A percentile compares a stretch with the other conserved stretches of the same genome.
These are phyloP conservation scores for Agrochola litura DNA, from an alignment of 2,888 invertebrate genomes.

Conservation along the genomic window DNA sequence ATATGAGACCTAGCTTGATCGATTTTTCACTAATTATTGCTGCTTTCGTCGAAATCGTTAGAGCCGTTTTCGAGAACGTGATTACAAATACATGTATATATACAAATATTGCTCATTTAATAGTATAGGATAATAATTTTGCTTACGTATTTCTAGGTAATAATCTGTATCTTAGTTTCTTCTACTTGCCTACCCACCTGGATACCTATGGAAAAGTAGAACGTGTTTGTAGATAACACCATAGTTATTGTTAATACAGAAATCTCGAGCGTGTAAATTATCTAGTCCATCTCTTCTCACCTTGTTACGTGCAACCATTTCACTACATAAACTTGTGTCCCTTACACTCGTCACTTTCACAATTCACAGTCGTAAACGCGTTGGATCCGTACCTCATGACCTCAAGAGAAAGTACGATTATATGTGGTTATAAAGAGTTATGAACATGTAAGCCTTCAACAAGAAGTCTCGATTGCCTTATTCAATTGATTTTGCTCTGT, in stretches of 20 bases:
- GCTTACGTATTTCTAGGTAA: background rate
- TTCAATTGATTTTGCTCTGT: conserved; percentile 31
- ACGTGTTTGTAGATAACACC: conserved; percentile 16
- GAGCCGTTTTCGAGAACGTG: too few species aligned
- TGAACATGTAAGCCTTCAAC: conserved; percentile 28
- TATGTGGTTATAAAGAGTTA: conserved; percentile 42
- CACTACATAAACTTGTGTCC: conserved; percentile 57
- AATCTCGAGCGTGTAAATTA: conserved; percentile 32
- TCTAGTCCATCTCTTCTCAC: conserved; percentile 45
- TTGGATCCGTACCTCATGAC: conserved; percentile 54
- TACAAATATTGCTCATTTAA: too few species aligned
- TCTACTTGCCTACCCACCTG: background rate
- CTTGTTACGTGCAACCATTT: conserved; percentile 55
- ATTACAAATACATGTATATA: too few species aligned
- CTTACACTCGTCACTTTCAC: conserved; percentile 65
- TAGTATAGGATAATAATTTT: background rate
- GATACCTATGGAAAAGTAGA: conserved; percentile 16
- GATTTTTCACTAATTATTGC: too few species aligned
- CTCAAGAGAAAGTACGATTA: conserved; percentile 59
- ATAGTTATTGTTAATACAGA: conserved; percentile 28
- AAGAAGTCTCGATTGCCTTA: conserved; percentile 20
- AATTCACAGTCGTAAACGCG: conserved; percentile 62
- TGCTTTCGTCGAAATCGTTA: too few species aligned
- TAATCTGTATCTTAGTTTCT: background rate
- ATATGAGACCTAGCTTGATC: too few species aligned